Conservation (phyloP, 2,888 invertebrate species). For the Protodeltote pygarga region DNA sequence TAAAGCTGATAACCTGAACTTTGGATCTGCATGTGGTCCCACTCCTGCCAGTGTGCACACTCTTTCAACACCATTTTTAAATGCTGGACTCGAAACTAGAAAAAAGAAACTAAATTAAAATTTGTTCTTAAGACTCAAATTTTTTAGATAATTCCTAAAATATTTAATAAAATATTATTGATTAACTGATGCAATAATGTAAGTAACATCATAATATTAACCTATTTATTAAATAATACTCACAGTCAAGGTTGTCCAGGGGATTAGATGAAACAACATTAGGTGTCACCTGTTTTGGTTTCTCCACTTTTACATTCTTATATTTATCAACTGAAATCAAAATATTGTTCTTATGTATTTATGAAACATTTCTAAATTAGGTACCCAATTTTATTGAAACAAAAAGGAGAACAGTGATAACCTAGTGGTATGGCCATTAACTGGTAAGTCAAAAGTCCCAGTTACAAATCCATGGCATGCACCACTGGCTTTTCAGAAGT, state of each 20-base stretch:
- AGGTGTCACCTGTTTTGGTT: constrained; percentile 88
- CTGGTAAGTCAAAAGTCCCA: too few species aligned
- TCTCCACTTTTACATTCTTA: constrained; percentile 88
- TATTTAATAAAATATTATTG: not conserved
- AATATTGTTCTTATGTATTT: constrained; percentile 12
- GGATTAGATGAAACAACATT: constrained; percentile 93
- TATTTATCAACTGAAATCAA: constrained; percentile 89
- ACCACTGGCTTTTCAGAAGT: too few species aligned
- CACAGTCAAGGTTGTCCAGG: constrained; percentile 94
- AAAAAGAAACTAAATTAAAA: constrained; percentile 42
- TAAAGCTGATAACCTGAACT: constrained; percentile 85
- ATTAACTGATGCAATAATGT: too few species aligned
- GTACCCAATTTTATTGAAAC: too few species aligned
- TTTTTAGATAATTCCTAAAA: not conserved
- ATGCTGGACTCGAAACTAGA: constrained; percentile 93
- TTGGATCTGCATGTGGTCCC: constrained; percentile 79
- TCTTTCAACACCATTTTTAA: constrained; percentile 92
- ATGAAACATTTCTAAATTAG: too few species aligned
- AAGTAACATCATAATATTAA: too few species aligned
- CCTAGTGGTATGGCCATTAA: too few species aligned
- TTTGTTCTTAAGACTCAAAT: too few species aligned
- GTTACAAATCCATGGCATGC: too few species aligned
- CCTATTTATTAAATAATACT: constrained; percentile 68
- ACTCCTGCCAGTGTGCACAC: constrained; percentile 89
- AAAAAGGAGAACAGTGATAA: too few species aligned